Evolutionary conservation across 2,888 invertebrate genomes (phyloP).

Genomic region (Sarcophaga subvicina): DNA sequence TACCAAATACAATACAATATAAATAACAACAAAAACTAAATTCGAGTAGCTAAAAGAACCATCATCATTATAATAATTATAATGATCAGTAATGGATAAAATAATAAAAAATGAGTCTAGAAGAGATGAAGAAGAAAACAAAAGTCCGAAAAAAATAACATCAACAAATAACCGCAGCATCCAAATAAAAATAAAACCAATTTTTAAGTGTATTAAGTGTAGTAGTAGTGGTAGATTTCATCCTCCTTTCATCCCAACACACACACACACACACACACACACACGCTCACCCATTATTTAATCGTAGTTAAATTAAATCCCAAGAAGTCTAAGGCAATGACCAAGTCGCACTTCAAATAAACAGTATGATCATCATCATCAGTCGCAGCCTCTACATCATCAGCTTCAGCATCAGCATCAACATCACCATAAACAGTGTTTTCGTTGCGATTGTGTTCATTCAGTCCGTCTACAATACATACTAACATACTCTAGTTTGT

Average conservation of each 20-base stretch:
- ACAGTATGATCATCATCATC: conserved; percentile 16
- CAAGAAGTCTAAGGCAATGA: conserved; percentile 60
- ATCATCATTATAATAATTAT: conserved; percentile 70
- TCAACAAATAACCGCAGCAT: conserved; percentile 39
- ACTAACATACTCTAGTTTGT: conserved; percentile 20
- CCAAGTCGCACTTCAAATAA: conserved; percentile 35
- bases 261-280: conserved; percentile 22
- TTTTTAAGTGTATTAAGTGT: conserved; percentile 33
- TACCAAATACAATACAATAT: background rate
- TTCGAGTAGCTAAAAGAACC: conserved; percentile 69
- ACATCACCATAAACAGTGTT: conserved; percentile 7
- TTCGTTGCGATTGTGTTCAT: conserved; percentile 8
- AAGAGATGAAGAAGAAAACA: background rate
- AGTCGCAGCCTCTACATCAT: background rate
- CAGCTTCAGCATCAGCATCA: background rate
- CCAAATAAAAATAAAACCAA: conserved; percentile 46
- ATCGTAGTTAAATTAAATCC: conserved; percentile 24
- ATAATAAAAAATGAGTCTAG: conserved; percentile 30
- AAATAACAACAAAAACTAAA: conserved; percentile 52
- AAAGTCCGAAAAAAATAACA: conserved; percentile 29
- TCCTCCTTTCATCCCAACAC: conserved; percentile 45
- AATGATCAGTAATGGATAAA: conserved; percentile 65
- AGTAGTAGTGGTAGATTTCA: background rate
- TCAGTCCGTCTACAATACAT: background rate
- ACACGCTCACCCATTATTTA: conserved; percentile 27